Evolutionary conservation across 2,113 vertebrate genomes (phyloP).

Genomic region (Gnathonemus longibarbis): DNA sequence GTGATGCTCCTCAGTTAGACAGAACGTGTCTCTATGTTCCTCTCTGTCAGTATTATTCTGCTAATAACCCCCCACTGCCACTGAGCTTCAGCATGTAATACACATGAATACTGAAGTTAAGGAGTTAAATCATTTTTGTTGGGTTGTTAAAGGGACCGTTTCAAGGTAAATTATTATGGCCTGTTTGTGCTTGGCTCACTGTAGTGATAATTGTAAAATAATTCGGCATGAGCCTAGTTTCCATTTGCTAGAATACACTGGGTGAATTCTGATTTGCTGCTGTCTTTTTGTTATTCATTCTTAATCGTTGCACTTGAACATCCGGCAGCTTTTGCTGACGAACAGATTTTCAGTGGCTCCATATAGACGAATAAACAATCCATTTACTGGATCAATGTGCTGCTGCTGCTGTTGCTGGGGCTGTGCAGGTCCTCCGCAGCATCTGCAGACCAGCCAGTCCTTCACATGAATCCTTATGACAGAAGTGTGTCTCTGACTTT

Average conservation of each 20-base stretch:
- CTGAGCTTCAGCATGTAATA: background rate
- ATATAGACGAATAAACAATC: background rate
- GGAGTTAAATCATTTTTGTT: background rate
- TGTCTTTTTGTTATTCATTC: background rate
- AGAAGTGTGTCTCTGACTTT: background rate
- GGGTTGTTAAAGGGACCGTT: background rate
- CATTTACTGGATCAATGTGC: background rate
- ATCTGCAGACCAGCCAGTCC: background rate
- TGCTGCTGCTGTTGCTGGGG: background rate
- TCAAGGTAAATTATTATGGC: background rate
- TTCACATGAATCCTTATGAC: background rate
- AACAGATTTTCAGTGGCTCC: background rate
- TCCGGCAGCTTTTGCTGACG: background rate
- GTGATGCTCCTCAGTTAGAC: background rate
- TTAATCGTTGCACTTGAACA: background rate
- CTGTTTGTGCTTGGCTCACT: background rate
- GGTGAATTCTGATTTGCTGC: background rate
- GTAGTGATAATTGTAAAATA: background rate
- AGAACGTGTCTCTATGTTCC: background rate
- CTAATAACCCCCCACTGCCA: background rate
- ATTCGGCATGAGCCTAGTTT: background rate
- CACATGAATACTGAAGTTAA: background rate
- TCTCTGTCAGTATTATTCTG: background rate
- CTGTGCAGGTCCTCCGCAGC: background rate
- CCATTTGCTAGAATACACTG: background rate